Conservation (phyloP, 2,113 vertebrate genomes). For the Corythornis madagascariensis region DNA sequence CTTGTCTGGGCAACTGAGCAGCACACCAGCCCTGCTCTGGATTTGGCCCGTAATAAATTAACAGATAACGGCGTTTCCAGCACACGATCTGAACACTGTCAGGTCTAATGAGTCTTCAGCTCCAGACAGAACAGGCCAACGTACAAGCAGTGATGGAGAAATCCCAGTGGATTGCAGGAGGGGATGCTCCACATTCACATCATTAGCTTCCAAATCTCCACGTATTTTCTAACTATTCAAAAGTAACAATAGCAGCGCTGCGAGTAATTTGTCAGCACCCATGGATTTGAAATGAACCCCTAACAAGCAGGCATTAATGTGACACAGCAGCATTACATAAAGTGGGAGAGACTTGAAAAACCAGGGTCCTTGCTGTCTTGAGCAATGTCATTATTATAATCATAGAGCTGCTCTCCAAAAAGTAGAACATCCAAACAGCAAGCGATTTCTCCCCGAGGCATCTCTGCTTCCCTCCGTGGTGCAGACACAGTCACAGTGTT, state of each 20-base stretch:
- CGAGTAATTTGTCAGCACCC: conserved; percentile 36
- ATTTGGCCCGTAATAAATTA: conserved; percentile 23
- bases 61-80: conserved; percentile 12
- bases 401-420: conserved; percentile 33
- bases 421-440: conserved; percentile 46
- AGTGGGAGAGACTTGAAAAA: conserved; percentile 32
- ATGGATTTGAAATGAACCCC: conserved; percentile 38
- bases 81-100: conserved; percentile 9
- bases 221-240: conserved; percentile 24
- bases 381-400: conserved; percentile 54
- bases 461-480: neutral
- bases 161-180: neutral
- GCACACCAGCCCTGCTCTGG: neutral
- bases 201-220: conserved; percentile 21
- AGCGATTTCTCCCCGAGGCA: conserved; percentile 12
- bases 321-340: conserved; percentile 32
- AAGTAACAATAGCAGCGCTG: neutral
- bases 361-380: conserved; percentile 22
- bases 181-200: conserved; percentile 14
- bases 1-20: conserved; percentile 2
- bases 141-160: conserved; percentile 26
- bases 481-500: neutral
- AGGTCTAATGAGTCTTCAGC: conserved; percentile 38
- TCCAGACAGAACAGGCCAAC: conserved; percentile 39
- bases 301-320: conserved; percentile 34